Conservation (phyloP, 1,140 invertebrate species). For the Aphaenogaster rudis region DNA sequence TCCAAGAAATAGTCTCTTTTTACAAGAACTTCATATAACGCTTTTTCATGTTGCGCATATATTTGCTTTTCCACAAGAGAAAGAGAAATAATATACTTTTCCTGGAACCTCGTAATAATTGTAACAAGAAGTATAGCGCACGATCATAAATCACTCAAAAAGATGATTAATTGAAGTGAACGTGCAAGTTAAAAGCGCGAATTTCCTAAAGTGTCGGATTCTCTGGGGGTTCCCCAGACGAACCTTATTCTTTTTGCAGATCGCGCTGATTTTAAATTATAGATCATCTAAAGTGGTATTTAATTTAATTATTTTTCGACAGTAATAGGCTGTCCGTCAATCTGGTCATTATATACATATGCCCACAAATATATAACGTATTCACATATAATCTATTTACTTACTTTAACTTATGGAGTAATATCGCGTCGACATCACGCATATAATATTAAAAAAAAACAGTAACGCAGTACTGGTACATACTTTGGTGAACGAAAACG, state of each 20-base stretch:
- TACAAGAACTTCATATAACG: background rate
- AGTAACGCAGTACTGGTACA: conserved; percentile 81
- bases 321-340: conserved; percentile 56
- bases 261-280: background rate
- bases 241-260: background rate
- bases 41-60: background rate
- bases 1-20: background rate
- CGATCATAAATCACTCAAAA: background rate
- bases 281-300: conserved; percentile 13
- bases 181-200: background rate
- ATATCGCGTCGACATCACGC: conserved; percentile 10
- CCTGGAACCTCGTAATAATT: background rate
- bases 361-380: background rate
- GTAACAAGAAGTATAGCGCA: background rate
- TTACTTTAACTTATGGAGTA: conserved; percentile 37
- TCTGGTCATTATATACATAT: conserved; percentile 17
- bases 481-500: conserved; percentile 74
- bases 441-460: conserved; percentile 78
- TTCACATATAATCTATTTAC: conserved; percentile 29
- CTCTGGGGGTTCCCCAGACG: too few species aligned
- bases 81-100: background rate
- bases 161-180: background rate
- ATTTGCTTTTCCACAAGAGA: background rate
- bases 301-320: conserved; percentile 60
- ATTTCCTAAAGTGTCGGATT: background rate